These are phyloP conservation scores for Zaprionus capensis DNA, from an alignment of 1,140 invertebrate species.

Conservation along the genomic window DNA sequence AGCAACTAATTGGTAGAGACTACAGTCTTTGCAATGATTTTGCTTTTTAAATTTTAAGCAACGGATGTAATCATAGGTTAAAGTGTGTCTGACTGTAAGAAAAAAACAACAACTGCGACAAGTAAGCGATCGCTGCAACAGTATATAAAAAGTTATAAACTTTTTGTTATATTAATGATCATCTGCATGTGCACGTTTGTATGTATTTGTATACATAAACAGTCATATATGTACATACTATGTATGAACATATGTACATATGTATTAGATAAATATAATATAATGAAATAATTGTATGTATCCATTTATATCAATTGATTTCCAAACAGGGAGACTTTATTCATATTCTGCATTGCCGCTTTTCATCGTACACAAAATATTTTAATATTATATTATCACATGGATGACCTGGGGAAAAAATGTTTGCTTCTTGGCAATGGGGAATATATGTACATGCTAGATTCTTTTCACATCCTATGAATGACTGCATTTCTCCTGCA, in stretches of 20 bases:
- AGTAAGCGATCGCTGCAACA: too few relatives aligned
- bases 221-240: slow-evolving; percentile 6
- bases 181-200: slow-evolving; percentile 16
- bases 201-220: slow-evolving; percentile 23
- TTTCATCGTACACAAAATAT: not conserved
- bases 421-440: not conserved
- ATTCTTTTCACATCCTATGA: not conserved
- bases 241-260: not conserved
- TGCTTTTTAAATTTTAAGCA: not conserved
- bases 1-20: slow-evolving; percentile 57
- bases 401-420: not conserved
- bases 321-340: too few relatives aligned
- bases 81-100: too few relatives aligned
- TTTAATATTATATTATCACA: not conserved
- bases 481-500: not conserved
- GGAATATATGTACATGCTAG: not conserved
- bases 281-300: not conserved
- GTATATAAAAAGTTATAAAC: too few relatives aligned
- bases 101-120: too few relatives aligned
- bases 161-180: slow-evolving; percentile 9
- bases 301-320: too few relatives aligned
- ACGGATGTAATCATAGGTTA: not conserved
- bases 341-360: not conserved
- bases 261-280: not conserved
- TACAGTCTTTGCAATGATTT: slow-evolving; percentile 5